These are phyloP conservation scores for Hypanus sabinus DNA, from an alignment of 2,113 vertebrate genomes.

Conservation along the genomic window DNA sequence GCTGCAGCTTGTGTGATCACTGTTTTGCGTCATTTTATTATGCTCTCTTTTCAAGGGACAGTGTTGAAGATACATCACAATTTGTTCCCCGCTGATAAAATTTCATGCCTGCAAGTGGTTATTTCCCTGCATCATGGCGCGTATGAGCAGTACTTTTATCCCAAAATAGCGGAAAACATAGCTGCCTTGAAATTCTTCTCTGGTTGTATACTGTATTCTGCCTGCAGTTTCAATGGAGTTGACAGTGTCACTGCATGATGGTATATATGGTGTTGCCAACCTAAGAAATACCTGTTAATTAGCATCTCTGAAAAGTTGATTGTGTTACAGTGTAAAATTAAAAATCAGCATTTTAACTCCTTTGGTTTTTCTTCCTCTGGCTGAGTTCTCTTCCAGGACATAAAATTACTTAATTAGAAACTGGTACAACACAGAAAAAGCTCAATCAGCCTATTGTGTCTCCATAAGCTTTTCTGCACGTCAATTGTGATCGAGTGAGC, in stretches of 20 bases:
- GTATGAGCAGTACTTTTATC: neutral
- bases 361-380: neutral
- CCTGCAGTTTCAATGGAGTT: too few relatives aligned
- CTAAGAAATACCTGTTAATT: too few relatives aligned
- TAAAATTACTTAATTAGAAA: neutral
- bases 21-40: neutral
- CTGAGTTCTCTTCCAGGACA: neutral
- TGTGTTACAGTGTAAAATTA: neutral
- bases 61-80: neutral
- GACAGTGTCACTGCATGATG: too few relatives aligned
- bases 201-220: too few relatives aligned
- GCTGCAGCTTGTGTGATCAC: neutral
- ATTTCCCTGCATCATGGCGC: neutral
- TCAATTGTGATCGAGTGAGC: neutral
- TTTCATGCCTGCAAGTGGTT: neutral
- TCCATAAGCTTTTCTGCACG: neutral
- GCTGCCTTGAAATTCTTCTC: neutral
- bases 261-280: too few relatives aligned
- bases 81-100: neutral
- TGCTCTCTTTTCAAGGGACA: neutral
- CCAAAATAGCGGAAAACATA: neutral
- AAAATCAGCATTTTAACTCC: neutral
- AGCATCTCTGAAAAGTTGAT: neutral
- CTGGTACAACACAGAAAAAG: neutral
- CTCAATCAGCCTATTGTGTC: neutral